Evolutionary conservation across 2,888 invertebrate genomes (phyloP), one percentile per base, ranked within the genome.

Genomic region (Trachelus tabidus): DNA sequence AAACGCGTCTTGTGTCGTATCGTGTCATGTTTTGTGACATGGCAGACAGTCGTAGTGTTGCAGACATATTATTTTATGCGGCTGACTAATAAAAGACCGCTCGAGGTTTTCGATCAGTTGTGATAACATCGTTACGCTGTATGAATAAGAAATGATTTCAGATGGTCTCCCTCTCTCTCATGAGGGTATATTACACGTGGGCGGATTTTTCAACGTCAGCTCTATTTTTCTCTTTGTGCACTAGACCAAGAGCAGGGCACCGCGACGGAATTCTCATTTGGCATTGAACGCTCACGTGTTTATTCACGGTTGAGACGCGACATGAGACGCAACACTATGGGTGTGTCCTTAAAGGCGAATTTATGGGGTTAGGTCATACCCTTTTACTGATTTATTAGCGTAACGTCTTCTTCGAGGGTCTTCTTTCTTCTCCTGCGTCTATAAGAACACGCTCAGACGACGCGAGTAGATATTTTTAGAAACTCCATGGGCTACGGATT

Each of bases 361-460:
- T 89, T 89, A 89, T 89, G 83, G 85, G 85, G 83, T 85, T 85
- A 84, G 86, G 85, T 87, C 87, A 84, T 84, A 81, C 84, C 83
- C 83, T 79, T 81, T 86, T 80, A 84, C 79, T 85, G 83, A 83
- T 84, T 88, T 86, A 86, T 85, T 84, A 80, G 80, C 82, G 81
- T 83, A 82, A 71, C 69, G 74, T 75, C 37, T 69, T 76, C 73
- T 79, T 23, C 23, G 56, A 56, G 23, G 23, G 23, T 56, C 56
- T 77, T 75, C 75, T 71, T 76, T 69, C n/a, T 76, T 30, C 71
- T 33, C 56, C 31, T 31, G 71, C 71, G 31, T 71, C 31, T 71
- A 33, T 31, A 71, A 15, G 12, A 34, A 33, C 71, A 3, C 33
- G 31, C 12, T 31, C 71, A 31, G 31, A 33, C 31, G 12, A 71